Evolutionary conservation across 1,140 invertebrate species (phyloP).

Genomic region (Scaptomyza graminum): DNA sequence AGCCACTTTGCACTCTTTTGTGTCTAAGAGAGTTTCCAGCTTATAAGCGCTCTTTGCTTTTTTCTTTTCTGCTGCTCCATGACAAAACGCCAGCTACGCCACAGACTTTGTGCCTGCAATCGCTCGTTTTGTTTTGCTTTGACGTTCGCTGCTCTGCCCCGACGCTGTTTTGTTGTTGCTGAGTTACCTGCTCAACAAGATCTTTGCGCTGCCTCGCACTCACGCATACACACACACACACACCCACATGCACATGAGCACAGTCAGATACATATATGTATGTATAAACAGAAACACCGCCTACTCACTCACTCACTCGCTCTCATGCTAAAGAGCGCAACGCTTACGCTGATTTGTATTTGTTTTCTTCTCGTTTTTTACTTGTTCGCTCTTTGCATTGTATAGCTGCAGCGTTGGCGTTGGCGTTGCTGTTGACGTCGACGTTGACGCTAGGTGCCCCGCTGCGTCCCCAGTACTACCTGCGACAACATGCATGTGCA

Average conservation of each 20-base stretch:
- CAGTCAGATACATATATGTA: background rate
- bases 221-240: conserved; percentile 3
- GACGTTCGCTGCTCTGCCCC: conserved; percentile 62
- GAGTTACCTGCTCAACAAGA: conserved; percentile 73
- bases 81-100: conserved; percentile 27
- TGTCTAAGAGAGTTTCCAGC: conserved; percentile 28
- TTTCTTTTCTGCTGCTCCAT: conserved; percentile 11
- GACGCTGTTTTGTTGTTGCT: conserved; percentile 51
- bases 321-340: conserved; percentile 45
- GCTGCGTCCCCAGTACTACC: conserved; percentile 55
- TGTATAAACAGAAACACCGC: conserved; percentile 16
- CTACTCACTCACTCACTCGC: conserved; percentile 70
- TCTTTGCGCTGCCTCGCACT: conserved; percentile 64
- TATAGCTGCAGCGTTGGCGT: conserved; percentile 7
- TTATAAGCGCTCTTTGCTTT: conserved; percentile 15
- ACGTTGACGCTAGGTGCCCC: conserved; percentile 17
- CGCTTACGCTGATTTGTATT: conserved; percentile 20
- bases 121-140: conserved; percentile 77
- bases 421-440: conserved; percentile 7
- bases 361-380: conserved; percentile 40
- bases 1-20: conserved; percentile 2
- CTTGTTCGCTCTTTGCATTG: conserved; percentile 36
- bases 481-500: conserved; percentile 59
- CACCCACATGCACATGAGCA: conserved; percentile 3
- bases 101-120: conserved; percentile 56